Evolutionary conservation across 2,797 vertebrate genomes (phyloP), one percentile per base, ranked within the genome.

Genomic region (Scarus forsteni): DNA sequence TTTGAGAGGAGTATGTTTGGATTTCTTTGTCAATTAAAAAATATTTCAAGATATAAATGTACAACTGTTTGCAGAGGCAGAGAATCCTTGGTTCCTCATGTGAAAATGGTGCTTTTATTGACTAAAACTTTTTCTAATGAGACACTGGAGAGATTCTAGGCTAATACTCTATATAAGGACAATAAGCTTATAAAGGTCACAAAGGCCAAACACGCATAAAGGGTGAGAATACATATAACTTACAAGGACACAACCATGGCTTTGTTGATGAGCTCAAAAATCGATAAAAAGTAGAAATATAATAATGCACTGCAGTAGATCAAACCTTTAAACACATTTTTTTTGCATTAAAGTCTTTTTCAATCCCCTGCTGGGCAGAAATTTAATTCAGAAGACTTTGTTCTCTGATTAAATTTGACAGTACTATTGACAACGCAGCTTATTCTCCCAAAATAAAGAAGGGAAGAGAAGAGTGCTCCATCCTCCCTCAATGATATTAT

Each of bases 391-490:
- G 42, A 71, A 83, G 81, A 89, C 85, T 77, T 80, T 50, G 85
- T 89, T 84, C 77, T 77, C 61, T 75, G 79, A 85, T 75, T 65
- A 64, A 85, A 79, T 86, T 78, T 80, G 79, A 84, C 79, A 85
- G 71, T 60, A 77, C 84, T 89, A 89, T 91, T 80, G 86, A 89
- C 80, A 81, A 72, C 68, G 70, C 56, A 8, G 76, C 80, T 75
- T 88, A 79, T 86, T 86, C 82, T 73, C 40, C 3, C 9, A 7
- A 70, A 88, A 89, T 85, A 85, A 85, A 81, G 69, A 69, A 56
- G 34, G 55, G 81, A 88, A 85, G 11, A 27, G 73, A 90, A 89
- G 90, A 89, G 87, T 86, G 77, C 86, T 88, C 84, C 62, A 56
- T 38, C 70, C 67, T 55, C 51, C 69, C 65, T 76, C 46, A 68